Conservation (phyloP, 2,113 vertebrate genomes). For the Loxodonta africana region DNA sequence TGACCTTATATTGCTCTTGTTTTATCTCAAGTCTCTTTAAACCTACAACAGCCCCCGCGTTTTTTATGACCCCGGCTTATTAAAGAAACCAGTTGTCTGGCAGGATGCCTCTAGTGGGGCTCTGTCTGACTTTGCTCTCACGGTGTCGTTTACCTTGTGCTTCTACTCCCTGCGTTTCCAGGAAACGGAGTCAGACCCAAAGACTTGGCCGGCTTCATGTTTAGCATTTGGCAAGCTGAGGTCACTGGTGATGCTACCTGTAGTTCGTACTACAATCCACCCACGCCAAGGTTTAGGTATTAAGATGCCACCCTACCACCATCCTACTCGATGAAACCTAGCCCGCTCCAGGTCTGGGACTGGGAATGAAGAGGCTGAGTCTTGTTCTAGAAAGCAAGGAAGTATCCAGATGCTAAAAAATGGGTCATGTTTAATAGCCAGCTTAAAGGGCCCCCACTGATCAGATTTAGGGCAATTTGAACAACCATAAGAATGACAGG, state of each 20-base stretch:
- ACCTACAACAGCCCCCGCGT: not conserved
- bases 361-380: not conserved
- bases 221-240: not conserved
- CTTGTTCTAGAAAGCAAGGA: not conserved
- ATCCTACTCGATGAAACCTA: not conserved
- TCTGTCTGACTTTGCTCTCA: not conserved
- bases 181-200: not conserved
- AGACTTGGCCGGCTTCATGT: not conserved
- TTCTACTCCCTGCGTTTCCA: not conserved
- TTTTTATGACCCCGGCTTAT: not conserved
- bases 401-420: not conserved
- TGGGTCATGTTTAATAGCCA: not conserved
- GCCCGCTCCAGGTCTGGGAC: not conserved
- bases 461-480: not conserved
- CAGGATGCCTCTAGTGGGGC: not conserved
- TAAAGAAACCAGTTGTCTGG: not conserved
- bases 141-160: not conserved
- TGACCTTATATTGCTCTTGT: not conserved
- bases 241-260: not conserved
- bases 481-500: not conserved
- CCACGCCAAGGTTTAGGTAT: not conserved
- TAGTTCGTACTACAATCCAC: too few relatives aligned
- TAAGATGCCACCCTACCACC: not conserved
- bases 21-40: not conserved
- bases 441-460: not conserved